A percentile compares a stretch with the other conserved stretches of the same genome.
These are phyloP conservation scores for Unio delphinus DNA, from an alignment of 2,888 invertebrate species.

Conservation along the genomic window DNA sequence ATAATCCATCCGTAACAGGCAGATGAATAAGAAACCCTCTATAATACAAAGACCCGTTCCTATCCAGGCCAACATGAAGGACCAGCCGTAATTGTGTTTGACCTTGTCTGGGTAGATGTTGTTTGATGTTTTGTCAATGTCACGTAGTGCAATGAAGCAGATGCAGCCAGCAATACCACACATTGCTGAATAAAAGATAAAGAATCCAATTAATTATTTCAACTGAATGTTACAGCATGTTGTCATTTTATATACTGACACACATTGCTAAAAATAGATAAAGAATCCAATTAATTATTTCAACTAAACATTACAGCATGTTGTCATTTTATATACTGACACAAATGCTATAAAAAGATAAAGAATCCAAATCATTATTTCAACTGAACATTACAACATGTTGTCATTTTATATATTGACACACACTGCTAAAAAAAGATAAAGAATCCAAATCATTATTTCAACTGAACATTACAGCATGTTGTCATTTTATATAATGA, in stretches of 20 bases:
- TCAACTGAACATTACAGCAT: too few relatives aligned
- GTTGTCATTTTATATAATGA: too few relatives aligned
- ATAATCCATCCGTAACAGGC: conserved; percentile 47
- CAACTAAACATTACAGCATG: too few relatives aligned
- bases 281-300: background rate
- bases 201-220: background rate
- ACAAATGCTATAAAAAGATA: conserved; percentile 43
- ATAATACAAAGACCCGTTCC: conserved; percentile 47
- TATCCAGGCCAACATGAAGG: conserved; percentile 58
- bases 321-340: too few relatives aligned
- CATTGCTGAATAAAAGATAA: conserved; percentile 44
- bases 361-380: background rate
- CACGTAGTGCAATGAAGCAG: conserved; percentile 57
- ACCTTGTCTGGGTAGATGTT: conserved; percentile 36
- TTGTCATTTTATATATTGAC: too few relatives aligned
- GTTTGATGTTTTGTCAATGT: conserved; percentile 42
- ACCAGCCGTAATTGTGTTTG: conserved; percentile 43
- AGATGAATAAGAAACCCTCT: conserved; percentile 49
- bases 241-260: too few relatives aligned
- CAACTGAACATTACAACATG: too few relatives aligned
- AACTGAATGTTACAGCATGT: too few relatives aligned
- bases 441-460: background rate
- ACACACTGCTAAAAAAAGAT: conserved; percentile 46
- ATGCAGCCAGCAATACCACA: conserved; percentile 55
- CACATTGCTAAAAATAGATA: conserved; percentile 46